Percentiles rank a stretch among this genome's conserved stretches.
phyloP scores from a whole-genome alignment of 2,888 invertebrate genomes.

The Mesochorus sp. region DNA sequence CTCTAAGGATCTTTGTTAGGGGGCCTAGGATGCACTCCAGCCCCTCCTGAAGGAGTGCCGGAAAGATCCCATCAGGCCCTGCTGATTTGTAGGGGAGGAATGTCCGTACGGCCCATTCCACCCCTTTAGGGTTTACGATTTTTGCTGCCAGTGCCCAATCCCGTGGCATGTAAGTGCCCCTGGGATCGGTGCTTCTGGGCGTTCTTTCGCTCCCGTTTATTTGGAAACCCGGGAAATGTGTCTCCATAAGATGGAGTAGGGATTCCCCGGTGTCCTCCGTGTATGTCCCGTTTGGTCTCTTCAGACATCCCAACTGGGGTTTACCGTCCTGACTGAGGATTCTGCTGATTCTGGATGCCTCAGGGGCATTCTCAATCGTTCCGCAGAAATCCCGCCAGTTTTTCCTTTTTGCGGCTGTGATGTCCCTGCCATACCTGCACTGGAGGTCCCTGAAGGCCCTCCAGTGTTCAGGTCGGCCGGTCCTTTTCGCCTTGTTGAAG shows the following conservation, averaged over 20 bases:
- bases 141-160: not conserved
- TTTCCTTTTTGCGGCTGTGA: not conserved
- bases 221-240: conserved; percentile 5
- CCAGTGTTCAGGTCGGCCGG: conserved; percentile 14
- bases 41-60: conserved; percentile 26
- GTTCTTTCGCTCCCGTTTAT: no score
- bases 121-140: not conserved
- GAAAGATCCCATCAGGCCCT: conserved; percentile 35
- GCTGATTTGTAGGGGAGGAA: conserved; percentile 17
- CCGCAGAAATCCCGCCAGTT: not conserved
- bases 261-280: conserved; percentile 20
- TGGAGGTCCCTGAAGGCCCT: not conserved
- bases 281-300: conserved; percentile 15
- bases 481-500: conserved; percentile 35
- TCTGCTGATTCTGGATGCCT: not conserved
- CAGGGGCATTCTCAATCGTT: not conserved
- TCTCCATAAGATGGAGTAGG: conserved; percentile 2
- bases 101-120: conserved; percentile 15
- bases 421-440: not conserved
- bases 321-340: not conserved
- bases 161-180: not conserved
- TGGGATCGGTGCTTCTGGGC: not conserved
- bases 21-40: not conserved
- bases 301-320: not conserved
- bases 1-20: not conserved